Base-by-base conservation (phyloP, 2,888 invertebrate species). In the Malthinus seriepunctatus region DNA sequence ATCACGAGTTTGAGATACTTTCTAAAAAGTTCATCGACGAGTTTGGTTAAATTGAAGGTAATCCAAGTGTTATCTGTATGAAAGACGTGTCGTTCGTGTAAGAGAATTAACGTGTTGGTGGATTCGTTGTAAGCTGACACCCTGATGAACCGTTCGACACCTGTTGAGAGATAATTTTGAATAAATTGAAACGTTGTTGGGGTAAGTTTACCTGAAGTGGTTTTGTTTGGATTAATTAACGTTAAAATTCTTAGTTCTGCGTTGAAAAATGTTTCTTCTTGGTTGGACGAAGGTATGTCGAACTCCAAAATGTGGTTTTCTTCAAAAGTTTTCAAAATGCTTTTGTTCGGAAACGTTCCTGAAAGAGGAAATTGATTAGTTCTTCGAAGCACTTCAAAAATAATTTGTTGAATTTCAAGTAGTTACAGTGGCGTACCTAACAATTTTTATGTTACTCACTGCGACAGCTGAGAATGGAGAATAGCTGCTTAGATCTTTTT, bases 211-310 rank as follows among this genome's bases (percentile, higher is more conserved):
- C 61, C 56, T 57, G 42, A 44, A 38, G 32, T 3, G 15, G 47
- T 53, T 14, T 42, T 38, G 32, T 68, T 54, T 23, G 60, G 60
- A 9, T 76, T 71, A 3, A 76, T 63, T 51, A 76, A 56, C 4
- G 77, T 77, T n/a, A 78, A 65, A 47, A 79, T 73, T 64, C 73
- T 74, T 46, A 79, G 56, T 65, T 79, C 78, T 1, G 78, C 79
- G 35, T 67, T 67, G 7, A 75, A 56, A 51, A 79, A 76, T 42
- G 63, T 59, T 63, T 79, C 79, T 50, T 75, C 75, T 23, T 69
- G 63, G 50, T 69, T 69, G 2, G 72, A 62, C 33, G 64, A 48
- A 23, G 79, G 79, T 23, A 79, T 63, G 50, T 77, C 72, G 55
- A 79, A 79, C 14, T 74, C 67, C 12, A 79, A 54, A 10, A 77